Base-by-base conservation (phyloP, 92 coral and sea anemone genomes). In the Phenganax marumi region DNA sequence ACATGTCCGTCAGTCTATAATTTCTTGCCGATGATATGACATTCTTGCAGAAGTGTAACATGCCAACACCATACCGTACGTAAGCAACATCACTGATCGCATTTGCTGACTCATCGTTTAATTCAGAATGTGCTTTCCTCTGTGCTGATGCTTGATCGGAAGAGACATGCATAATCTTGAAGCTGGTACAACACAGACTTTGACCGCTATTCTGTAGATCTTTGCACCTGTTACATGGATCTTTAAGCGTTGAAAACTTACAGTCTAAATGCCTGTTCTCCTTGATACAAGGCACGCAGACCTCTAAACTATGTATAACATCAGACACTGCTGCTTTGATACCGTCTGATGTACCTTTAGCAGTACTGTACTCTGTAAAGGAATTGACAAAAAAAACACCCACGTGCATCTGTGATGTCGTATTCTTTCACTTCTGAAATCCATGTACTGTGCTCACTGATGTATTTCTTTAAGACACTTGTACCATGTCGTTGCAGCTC, bases 31-130 rank as follows among this genome's bases (percentile, higher is more conserved):
- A 70, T 51, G 85, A 68, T 50, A 81, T 68, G 52, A 50, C 65
- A 81, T 88, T 90, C 57, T 90, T 88, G 25, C 89, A 88, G 43
- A 55, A 76, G 46, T 90, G 90, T 7, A 91, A 77, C 46, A 88
- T 57, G 10, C 93, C 93, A 82, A 90, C 85, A 11, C 93, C 93
- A 84, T 81, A 81, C 12, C 18, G 50, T 11, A 50, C 22, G 46
- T 69, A 81, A 21, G 16, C 52, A 14, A 21, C n/a, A 58, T 68
- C 52, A 21, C 49, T 39, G 12, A 81, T 81, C 0, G 4, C 68
- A 14, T 69, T 69, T 14, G 76, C 17, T 50, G 85, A 13, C 17
- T 10, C 85, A 8, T 81, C 8, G 68, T 70, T 81, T 23, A 81
- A 52, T 21, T 81, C 79, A 18, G 52, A 10, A 22, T 81, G 85